Evolutionary conservation across 2,888 invertebrate genomes (phyloP).

Genomic region (Tenthredo scrophulariae): DNA sequence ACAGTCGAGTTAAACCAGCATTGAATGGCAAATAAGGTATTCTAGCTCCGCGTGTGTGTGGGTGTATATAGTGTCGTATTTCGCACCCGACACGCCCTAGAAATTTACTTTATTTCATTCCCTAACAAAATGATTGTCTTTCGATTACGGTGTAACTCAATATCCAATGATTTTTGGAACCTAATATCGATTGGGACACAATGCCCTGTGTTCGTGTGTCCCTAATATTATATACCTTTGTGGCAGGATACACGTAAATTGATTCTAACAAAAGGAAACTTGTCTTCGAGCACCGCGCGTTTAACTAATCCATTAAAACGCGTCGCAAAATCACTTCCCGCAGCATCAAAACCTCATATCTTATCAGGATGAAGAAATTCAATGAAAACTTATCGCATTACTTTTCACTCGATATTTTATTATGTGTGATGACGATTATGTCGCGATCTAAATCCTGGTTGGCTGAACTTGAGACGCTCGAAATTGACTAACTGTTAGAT

Average conservation of each 20-base stretch:
- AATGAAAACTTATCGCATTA: too few relatives aligned
- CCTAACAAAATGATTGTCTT: slow-evolving; percentile 66
- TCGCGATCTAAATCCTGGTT: background rate
- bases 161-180: slow-evolving; percentile 60
- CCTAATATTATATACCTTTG: slow-evolving; percentile 10
- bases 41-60: background rate
- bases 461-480: background rate
- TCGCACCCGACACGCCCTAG: slow-evolving; percentile 68
- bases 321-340: background rate
- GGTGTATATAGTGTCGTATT: slow-evolving; percentile 38
- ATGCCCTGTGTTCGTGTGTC: slow-evolving; percentile 16
- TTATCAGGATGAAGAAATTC: too few relatives aligned
- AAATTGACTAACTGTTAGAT: background rate
- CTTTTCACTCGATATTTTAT: background rate
- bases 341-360: too few relatives aligned
- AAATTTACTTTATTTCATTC: slow-evolving; percentile 66
- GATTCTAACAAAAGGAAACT: slow-evolving; percentile 20
- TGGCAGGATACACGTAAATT: slow-evolving; percentile 14
- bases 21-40: slow-evolving; percentile 45
- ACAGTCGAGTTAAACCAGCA: slow-evolving; percentile 12
- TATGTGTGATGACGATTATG: background rate
- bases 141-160: slow-evolving; percentile 73
- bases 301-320: background rate
- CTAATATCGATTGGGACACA: slow-evolving; percentile 51
- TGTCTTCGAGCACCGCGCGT: background rate